phyloP scores from a whole-genome alignment of 2,113 vertebrate genomes.

The Myotis davidii region DNA sequence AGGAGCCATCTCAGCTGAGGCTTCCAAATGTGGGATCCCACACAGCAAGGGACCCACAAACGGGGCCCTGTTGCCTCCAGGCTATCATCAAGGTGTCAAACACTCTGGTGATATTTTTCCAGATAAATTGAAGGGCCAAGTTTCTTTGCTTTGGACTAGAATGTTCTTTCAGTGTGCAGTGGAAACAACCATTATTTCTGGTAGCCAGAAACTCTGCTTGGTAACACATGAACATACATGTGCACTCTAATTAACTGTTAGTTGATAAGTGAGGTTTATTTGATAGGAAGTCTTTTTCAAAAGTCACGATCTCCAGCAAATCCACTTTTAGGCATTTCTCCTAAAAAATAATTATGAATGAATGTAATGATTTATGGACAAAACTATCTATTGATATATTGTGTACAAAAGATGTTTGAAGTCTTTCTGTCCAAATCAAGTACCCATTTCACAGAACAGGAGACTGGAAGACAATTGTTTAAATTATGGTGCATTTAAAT shows the following conservation, averaged over 20 bases:
- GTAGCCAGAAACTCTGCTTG: neutral
- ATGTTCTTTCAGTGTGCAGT: neutral
- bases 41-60: neutral
- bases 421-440: no score
- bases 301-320: neutral
- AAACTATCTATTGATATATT: neutral
- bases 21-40: neutral
- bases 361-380: neutral
- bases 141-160: neutral
- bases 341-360: neutral
- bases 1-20: neutral
- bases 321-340: neutral
- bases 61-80: neutral
- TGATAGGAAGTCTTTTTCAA: neutral
- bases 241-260: neutral
- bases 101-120: neutral
- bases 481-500: neutral
- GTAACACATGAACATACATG: neutral
- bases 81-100: neutral
- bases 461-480: neutral
- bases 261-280: neutral
- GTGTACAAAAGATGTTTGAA: neutral
- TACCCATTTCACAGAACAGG: no score
- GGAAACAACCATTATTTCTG: neutral
- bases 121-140: neutral